Percentiles rank a stretch among this genome's conserved stretches.
phyloP scores from a whole-genome alignment of 2,888 invertebrate genomes.

The Lacanobia wlatinum region DNA sequence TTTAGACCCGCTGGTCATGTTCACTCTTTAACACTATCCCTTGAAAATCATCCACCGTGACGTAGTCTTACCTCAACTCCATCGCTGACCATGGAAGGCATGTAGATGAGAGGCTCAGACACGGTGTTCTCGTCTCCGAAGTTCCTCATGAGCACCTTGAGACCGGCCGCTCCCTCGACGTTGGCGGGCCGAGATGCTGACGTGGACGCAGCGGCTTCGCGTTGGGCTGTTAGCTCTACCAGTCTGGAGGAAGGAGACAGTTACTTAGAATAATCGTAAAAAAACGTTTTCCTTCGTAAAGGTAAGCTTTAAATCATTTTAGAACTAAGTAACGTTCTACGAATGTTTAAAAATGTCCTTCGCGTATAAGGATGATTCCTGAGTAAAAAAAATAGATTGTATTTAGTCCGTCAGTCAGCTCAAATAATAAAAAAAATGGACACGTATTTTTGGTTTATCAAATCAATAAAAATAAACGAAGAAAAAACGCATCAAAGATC shows the following conservation, averaged over 20 bases:
- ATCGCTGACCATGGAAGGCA: slow-evolving; percentile 89
- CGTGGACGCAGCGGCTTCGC: slow-evolving; percentile 85
- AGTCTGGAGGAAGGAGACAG: slow-evolving; percentile 74
- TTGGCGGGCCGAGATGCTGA: slow-evolving; percentile 71
- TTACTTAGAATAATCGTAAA: not conserved
- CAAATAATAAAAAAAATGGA: too few species aligned
- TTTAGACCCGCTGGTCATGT: too few species aligned
- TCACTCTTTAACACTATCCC: not conserved
- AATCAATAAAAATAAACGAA: too few species aligned
- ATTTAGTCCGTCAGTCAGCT: too few species aligned
- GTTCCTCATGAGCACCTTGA: slow-evolving; percentile 91
- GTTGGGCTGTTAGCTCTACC: slow-evolving; percentile 89
- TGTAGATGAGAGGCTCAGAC: slow-evolving; percentile 88
- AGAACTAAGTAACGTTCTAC: too few species aligned
- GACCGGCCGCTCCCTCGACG: slow-evolving; percentile 81
- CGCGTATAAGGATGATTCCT: too few species aligned
- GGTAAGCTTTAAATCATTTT: too few species aligned
- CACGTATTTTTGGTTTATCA: too few species aligned
- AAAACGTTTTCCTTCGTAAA: too few species aligned
- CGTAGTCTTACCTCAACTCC: slow-evolving; percentile 82
- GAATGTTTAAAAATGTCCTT: too few species aligned
- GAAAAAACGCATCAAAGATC: too few species aligned
- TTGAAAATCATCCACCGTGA: not conserved
- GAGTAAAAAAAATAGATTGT: too few species aligned
- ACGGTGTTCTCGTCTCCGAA: slow-evolving; percentile 91